Base-by-base conservation (phyloP, 2,888 invertebrate species). In the Ormyrus labotus region DNA sequence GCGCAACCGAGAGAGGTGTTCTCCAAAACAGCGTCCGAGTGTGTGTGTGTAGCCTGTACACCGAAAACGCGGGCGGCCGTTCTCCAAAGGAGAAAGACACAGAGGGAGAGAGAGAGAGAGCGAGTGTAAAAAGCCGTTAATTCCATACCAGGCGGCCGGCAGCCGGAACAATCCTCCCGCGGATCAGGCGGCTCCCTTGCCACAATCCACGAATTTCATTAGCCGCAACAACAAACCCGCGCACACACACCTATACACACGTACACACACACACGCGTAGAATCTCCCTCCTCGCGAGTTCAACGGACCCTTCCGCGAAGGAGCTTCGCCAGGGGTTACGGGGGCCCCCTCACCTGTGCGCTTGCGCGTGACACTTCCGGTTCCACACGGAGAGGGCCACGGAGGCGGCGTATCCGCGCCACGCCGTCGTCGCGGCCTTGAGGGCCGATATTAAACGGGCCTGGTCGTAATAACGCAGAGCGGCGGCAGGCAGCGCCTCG, bases 211-310 rank as follows among this genome's bases (percentile, higher is more conserved):
- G 53, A 68, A 68, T 53, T 68, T 68, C 68, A 69, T 51, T 65
- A 65, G 5, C 50, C 45, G 10, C 19, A 19, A 19, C 19, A 19
- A 1, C 65, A 6, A 45, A n/a, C 19, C 5, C 19, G 6, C 57
- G 10, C 64, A 57, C 69, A 48, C 19, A 67, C 48, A 19, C 19
- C 19, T 19, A 1, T 19, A 1, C 19, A 1, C 19, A 19, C 47
- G 47, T 13, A 6, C 50, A 47, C 47, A 45, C 10, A 9, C 47
- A 8, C 11, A 50, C 19, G 1, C 19, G 6, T 8, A 11, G 60
- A n/a, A 45, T 57, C 69, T 48, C 76, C 2, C n/a, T 53, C 34
- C 34, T 48, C 11, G 45, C 53, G 76, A 80, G 80, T 80, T 81
- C 76, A 77, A 81, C 72, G 81, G 68, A 77, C 76, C 69, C 63